phyloP scores from a whole-genome alignment of 2,113 vertebrate species.

The Platycercus adscitus region DNA sequence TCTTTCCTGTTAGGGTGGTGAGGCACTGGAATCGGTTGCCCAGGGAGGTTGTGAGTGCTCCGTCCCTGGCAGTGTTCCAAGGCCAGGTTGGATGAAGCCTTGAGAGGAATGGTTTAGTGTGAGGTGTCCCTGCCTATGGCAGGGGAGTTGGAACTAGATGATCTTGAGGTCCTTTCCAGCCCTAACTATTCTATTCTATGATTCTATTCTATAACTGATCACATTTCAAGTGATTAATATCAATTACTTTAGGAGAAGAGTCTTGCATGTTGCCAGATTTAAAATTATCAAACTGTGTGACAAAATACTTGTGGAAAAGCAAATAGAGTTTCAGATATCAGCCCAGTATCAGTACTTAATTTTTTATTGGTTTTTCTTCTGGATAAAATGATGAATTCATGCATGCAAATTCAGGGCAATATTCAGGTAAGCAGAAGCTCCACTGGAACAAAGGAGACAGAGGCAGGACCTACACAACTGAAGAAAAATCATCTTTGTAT shows the following conservation, averaged over 20 bases:
- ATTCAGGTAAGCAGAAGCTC: neutral
- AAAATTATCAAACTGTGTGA: neutral
- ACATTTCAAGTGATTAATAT: neutral
- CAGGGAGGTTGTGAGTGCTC: too few species aligned
- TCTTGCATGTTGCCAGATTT: neutral
- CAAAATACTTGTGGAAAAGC: neutral
- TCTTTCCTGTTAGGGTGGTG: too few species aligned
- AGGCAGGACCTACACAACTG: neutral
- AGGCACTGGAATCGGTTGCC: too few species aligned
- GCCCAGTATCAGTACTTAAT: fast-evolving
- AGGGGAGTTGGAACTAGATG: too few species aligned
- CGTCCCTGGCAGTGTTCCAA: too few species aligned
- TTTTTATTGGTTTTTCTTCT: neutral
- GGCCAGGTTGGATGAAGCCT: too few species aligned
- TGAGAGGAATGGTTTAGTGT: too few species aligned
- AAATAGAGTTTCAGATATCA: neutral
- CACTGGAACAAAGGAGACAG: neutral
- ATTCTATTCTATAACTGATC: neutral
- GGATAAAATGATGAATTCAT: neutral
- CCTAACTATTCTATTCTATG: too few species aligned
- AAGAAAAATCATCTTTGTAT: neutral
- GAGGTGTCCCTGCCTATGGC: too few species aligned
- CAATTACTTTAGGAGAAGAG: neutral
- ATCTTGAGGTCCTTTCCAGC: too few species aligned
- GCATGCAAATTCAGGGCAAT: neutral